Conservation (phyloP, 2,888 invertebrate species). For the Troides helena region DNA sequence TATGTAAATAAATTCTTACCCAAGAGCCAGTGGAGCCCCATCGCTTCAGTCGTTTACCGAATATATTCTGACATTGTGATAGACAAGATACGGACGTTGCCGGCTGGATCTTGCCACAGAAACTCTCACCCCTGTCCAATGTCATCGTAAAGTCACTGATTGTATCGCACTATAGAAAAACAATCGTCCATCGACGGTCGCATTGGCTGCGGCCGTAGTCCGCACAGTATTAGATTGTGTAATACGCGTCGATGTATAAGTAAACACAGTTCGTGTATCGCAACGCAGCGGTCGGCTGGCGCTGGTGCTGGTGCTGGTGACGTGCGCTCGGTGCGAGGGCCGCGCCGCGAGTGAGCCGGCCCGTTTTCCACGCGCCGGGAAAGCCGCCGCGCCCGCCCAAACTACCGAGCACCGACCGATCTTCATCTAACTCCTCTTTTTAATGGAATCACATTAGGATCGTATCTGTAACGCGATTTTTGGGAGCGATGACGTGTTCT, state of each 20-base stretch:
- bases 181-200: conserved; percentile 23
- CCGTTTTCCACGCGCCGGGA: conserved; percentile 58
- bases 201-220: conserved; percentile 18
- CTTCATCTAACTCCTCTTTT: conserved; percentile 45
- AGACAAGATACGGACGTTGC: conserved; percentile 76
- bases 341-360: conserved; percentile 42
- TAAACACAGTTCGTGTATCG: conserved; percentile 11
- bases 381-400: conserved; percentile 59
- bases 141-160: conserved; percentile 63
- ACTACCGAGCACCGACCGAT: conserved; percentile 39
- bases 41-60: conserved; percentile 83
- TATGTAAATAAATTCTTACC: conserved; percentile 75
- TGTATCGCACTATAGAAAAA: conserved; percentile 24
- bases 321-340: conserved; percentile 58
- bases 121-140: conserved; percentile 72
- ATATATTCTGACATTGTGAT: conserved; percentile 82
- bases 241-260: conserved; percentile 15
- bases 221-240: conserved; percentile 16
- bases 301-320: conserved; percentile 15
- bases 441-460: conserved; percentile 48
- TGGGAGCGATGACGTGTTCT: conserved; percentile 16
- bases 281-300: conserved; percentile 17
- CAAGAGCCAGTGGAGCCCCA: conserved; percentile 89
- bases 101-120: conserved; percentile 73
- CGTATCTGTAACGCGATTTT: conserved; percentile 23